These are phyloP conservation scores for Amiota mariae DNA, from an alignment of 2,888 invertebrate genomes.

Conservation along the genomic window DNA sequence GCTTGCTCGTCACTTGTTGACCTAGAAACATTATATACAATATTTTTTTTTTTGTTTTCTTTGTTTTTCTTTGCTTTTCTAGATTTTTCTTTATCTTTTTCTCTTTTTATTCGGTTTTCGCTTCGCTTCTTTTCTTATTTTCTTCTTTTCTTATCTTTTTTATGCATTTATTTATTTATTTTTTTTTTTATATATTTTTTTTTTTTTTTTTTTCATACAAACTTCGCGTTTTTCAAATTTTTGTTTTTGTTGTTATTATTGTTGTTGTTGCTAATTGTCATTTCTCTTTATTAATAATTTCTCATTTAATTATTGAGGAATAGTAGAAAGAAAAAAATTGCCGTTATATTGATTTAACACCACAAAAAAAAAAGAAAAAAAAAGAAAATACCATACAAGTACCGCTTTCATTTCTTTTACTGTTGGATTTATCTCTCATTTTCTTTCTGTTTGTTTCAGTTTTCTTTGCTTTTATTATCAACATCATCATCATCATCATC, in stretches of 20 bases:
- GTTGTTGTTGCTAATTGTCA: background rate
- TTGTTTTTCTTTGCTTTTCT: constrained; percentile 12
- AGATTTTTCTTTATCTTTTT: constrained; percentile 8
- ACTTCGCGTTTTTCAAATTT: constrained; percentile 40
- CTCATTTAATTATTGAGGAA: constrained; percentile 23
- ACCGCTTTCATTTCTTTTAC: constrained; percentile 25
- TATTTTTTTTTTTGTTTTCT: constrained; percentile 58
- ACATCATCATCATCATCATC: background rate
- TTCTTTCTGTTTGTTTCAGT: constrained; percentile 40
- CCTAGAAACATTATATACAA: constrained; percentile 75
- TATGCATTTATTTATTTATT: constrained; percentile 32
- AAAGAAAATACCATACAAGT: no score
- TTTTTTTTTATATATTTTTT: constrained; percentile 17
- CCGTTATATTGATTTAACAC: no score
- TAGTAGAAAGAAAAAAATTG: constrained; percentile 29
- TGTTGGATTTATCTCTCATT: background rate
- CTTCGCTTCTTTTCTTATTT: constrained; percentile 47
- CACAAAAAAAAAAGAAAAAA: no score
- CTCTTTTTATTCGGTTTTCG: background rate
- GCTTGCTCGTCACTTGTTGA: constrained; percentile 73
- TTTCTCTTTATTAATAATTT: constrained; percentile 25
- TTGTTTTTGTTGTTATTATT: constrained; percentile 34
- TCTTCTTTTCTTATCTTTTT: background rate
- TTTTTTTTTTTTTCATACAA: constrained; percentile 37
- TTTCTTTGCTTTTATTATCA: constrained; percentile 40